A percentile compares a stretch with the other conserved stretches of the same genome.
phyloP scores from a whole-genome alignment of 2,797 vertebrate species.

The Chiloscyllium punctatum region DNA sequence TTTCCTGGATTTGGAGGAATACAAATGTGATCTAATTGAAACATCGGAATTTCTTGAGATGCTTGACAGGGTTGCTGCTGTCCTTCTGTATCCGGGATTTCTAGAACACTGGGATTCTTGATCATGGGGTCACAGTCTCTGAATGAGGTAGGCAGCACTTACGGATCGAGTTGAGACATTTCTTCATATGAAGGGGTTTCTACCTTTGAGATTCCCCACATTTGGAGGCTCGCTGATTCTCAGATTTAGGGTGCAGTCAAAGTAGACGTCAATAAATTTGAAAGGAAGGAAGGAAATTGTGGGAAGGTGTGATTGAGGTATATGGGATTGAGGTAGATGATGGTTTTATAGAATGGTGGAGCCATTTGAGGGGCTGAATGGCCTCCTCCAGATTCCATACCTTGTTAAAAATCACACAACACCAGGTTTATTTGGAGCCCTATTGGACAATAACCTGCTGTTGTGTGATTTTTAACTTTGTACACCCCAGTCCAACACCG shows the following conservation, averaged over 20 bases:
- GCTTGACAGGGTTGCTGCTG: not conserved
- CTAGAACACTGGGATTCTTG: no score
- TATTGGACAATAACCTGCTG: no score
- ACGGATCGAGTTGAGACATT: not conserved
- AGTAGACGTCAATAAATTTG: not conserved
- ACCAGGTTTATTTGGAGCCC: no score
- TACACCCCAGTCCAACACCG: no score
- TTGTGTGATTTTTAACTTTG: no score
- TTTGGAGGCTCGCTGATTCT: no score
- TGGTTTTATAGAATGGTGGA: not conserved
- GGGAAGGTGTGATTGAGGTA: not conserved
- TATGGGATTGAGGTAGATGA: no score
- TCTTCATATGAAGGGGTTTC: not conserved
- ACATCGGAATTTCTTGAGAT: not conserved
- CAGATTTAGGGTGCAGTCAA: not conserved
- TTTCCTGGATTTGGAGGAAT: not conserved
- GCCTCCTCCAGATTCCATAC: not conserved
- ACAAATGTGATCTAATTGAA: not conserved
- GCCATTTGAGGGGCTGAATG: not conserved
- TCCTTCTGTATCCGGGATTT: no score
- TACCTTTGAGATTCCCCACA: not conserved
- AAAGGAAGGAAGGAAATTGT: not conserved
- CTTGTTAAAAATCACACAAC: no score
- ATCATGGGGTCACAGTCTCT: no score
- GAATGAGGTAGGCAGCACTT: not conserved